Conservation (phyloP, 2,797 vertebrate species). For the Hippoglossus hippoglossus region DNA sequence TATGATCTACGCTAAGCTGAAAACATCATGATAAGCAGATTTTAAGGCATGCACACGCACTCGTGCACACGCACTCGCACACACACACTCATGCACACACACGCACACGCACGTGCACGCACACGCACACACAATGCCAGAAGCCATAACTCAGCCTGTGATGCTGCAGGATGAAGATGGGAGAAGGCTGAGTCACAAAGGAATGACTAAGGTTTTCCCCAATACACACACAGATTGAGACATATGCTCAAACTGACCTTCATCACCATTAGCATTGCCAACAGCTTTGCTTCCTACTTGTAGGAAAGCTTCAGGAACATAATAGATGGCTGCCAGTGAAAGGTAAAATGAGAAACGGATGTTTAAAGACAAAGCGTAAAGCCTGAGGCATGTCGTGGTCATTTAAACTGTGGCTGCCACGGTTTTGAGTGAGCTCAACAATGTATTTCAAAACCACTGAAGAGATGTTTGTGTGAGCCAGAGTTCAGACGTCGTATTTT, state of each 20-base stretch:
- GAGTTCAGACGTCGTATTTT: conserved; percentile 12
- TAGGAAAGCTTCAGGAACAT: conserved; percentile 26
- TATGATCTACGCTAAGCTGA: conserved; percentile 65
- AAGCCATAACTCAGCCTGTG: conserved; percentile 60
- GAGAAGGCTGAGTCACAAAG: conserved; percentile 62
- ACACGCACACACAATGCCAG: not conserved
- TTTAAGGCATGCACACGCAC: conserved; percentile 48
- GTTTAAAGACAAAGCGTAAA: conserved; percentile 34
- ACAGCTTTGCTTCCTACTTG: conserved; percentile 33
- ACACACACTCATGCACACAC: conserved; percentile 12
- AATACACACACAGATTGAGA: conserved; percentile 31
- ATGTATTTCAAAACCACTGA: conserved; percentile 7
- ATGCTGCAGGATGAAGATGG: conserved; percentile 58
- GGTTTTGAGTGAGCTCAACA: conserved; percentile 12
- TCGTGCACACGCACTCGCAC: too few relatives aligned
- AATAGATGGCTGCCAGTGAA: conserved; percentile 33
- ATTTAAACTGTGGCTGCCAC: conserved; percentile 6
- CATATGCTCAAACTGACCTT: conserved; percentile 54
- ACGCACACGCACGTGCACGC: not conserved
- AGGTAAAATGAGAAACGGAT: conserved; percentile 14
- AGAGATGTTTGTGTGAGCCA: not conserved
- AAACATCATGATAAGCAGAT: conserved; percentile 73
- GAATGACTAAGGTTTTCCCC: conserved; percentile 63
- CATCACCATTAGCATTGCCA: conserved; percentile 22
- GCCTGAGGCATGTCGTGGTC: conserved; percentile 20